Percentiles rank a stretch among this genome's conserved stretches.
phyloP scores from a whole-genome alignment of 2,113 vertebrate species.

The Engystomops pustulosus region DNA sequence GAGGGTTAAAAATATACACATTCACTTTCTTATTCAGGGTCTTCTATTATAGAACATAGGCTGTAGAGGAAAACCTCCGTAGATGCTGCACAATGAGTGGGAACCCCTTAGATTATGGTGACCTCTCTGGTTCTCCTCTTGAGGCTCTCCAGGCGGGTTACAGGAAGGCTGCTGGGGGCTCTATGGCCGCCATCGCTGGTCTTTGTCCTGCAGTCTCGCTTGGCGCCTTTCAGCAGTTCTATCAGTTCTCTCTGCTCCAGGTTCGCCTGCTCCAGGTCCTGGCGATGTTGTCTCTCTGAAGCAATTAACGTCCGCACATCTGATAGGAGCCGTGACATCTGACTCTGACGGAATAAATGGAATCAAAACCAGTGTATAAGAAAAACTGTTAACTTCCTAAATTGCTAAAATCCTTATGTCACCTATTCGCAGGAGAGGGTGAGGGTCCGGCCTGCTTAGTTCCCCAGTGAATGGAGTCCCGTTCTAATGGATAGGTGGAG shows the following conservation, averaged over 20 bases:
- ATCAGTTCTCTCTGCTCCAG: constrained; percentile 82
- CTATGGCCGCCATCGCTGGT: constrained; percentile 69
- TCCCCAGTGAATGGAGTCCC: too few relatives aligned
- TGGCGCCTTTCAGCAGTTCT: constrained; percentile 80
- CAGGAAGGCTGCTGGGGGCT: constrained; percentile 67
- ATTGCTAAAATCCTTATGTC: too few relatives aligned
- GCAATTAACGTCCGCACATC: constrained; percentile 81
- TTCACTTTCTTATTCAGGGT: too few relatives aligned
- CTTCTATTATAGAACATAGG: too few relatives aligned
- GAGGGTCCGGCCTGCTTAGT: too few relatives aligned
- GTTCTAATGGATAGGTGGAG: too few relatives aligned
- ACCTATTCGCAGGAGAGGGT: too few relatives aligned
- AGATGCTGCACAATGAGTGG: too few relatives aligned
- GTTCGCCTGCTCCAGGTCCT: constrained; percentile 84
- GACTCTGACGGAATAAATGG: constrained; percentile 77
- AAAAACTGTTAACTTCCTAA: too few relatives aligned
- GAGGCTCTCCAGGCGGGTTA: constrained; percentile 77
- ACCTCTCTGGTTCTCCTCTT: constrained; percentile 84
- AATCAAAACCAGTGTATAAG: too few relatives aligned
- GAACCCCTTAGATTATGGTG: constrained; percentile 81
- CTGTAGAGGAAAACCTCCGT: too few relatives aligned
- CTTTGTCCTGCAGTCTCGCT: constrained; percentile 68
- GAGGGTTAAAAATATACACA: too few relatives aligned
- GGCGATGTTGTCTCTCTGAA: constrained; percentile 80
- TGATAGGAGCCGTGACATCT: constrained; percentile 82